phyloP scores from a whole-genome alignment of 2,888 invertebrate species.

The Drosophila silvestris region DNA sequence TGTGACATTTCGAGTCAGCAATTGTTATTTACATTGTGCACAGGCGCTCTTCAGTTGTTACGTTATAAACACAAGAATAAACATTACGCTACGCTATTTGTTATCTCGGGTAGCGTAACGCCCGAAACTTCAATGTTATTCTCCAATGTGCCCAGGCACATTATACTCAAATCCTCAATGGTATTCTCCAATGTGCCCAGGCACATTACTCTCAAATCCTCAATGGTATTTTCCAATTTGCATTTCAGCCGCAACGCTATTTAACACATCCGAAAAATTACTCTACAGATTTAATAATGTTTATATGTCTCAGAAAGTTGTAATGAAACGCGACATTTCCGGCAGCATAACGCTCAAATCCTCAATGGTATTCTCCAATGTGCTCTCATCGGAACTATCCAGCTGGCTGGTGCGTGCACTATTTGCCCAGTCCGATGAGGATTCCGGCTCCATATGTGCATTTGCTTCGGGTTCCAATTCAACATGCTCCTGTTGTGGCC shows the following conservation, averaged over 20 bases:
- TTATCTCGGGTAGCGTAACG: background rate
- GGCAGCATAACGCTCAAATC: conserved; percentile 87
- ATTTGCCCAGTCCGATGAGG: conserved; percentile 88
- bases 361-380: conserved; percentile 87
- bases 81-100: background rate
- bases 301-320: conserved; percentile 84
- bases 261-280: conserved; percentile 12
- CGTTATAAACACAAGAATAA: background rate
- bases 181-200: background rate
- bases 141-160: background rate
- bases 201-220: background rate
- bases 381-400: conserved; percentile 87
- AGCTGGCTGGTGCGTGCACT: conserved; percentile 88
- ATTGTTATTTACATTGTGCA: background rate
- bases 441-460: conserved; percentile 54
- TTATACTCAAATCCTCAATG: background rate
- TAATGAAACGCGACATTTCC: conserved; percentile 87
- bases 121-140: background rate
- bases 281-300: conserved; percentile 62
- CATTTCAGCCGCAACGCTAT: background rate
- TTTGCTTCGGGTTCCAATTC: conserved; percentile 42
- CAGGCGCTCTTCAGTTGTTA: background rate
- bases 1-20: background rate
- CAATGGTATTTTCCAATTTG: background rate
- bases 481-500: conserved; percentile 2